Conservation (phyloP, 2,113 vertebrate species). For the Actinemys pallida region DNA sequence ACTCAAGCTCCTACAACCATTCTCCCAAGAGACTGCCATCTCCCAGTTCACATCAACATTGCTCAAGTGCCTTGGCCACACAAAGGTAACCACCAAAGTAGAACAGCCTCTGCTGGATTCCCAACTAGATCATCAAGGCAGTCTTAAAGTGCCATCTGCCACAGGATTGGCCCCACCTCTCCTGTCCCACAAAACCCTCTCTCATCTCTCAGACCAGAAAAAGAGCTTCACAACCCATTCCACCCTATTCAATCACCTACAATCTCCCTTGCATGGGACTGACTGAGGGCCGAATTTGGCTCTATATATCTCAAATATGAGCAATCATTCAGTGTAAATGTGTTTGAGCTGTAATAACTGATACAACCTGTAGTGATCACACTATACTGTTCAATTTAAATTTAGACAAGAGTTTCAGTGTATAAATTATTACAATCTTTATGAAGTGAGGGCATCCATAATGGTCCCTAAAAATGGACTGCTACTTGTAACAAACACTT, state of each 20-base stretch:
- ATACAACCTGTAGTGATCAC: not conserved
- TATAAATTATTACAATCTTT: not conserved
- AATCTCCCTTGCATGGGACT: not conserved
- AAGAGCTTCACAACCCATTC: not conserved
- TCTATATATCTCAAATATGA: fast-evolving
- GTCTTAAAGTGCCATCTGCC: not conserved
- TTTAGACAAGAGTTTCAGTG: not conserved
- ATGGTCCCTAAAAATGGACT: not conserved
- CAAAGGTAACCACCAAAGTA: not conserved
- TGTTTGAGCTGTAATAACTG: not conserved
- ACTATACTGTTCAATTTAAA: not conserved
- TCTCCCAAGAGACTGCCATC: not conserved
- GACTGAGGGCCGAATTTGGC: not conserved
- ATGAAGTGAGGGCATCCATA: not conserved
- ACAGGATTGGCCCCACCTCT: not conserved
- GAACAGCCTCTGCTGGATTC: not conserved
- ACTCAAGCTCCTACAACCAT: not conserved
- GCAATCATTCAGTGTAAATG: not conserved
- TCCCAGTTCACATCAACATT: not conserved
- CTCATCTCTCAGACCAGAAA: not conserved
- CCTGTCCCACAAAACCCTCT: not conserved
- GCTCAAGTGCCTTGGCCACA: not conserved
- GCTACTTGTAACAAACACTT: not conserved
- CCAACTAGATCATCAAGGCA: not conserved
- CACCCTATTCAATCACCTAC: not conserved